These are phyloP conservation scores for Nomada flava DNA, from an alignment of 2,888 invertebrate species.

Conservation along the genomic window DNA sequence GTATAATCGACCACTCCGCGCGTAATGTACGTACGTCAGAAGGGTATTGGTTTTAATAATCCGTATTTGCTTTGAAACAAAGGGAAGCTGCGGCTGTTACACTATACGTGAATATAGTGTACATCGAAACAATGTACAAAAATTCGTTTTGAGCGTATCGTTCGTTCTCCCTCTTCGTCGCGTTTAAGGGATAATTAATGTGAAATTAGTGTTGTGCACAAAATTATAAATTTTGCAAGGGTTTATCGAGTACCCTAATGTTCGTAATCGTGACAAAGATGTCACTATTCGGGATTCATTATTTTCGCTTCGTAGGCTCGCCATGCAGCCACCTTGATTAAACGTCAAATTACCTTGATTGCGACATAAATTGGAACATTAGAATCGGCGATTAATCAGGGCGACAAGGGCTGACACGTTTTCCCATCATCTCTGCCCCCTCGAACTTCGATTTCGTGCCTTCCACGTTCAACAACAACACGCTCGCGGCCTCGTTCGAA, in stretches of 20 bases:
- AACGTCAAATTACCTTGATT: constrained; percentile 59
- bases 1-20: too few relatives aligned
- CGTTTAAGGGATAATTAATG: too few relatives aligned
- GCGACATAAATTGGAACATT: constrained; percentile 54
- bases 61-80: neutral
- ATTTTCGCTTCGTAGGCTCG: constrained; percentile 3
- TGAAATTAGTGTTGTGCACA: neutral
- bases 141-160: neutral
- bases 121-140: neutral
- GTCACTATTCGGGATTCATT: constrained; percentile 24
- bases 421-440: constrained; percentile 9
- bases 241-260: neutral
- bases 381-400: constrained; percentile 51
- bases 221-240: neutral
- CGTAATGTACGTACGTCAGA: neutral
- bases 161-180: neutral
- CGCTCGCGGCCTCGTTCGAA: neutral
- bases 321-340: constrained; percentile 44
- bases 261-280: neutral
- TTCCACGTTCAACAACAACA: neutral
- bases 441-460: constrained; percentile 25
- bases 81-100: neutral
- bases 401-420: constrained; percentile 21
- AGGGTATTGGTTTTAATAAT: constrained; percentile 7
- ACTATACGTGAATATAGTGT: neutral